These are phyloP conservation scores for Sarcophaga peregrina DNA, from an alignment of 1,140 invertebrate species.

Conservation along the genomic window DNA sequence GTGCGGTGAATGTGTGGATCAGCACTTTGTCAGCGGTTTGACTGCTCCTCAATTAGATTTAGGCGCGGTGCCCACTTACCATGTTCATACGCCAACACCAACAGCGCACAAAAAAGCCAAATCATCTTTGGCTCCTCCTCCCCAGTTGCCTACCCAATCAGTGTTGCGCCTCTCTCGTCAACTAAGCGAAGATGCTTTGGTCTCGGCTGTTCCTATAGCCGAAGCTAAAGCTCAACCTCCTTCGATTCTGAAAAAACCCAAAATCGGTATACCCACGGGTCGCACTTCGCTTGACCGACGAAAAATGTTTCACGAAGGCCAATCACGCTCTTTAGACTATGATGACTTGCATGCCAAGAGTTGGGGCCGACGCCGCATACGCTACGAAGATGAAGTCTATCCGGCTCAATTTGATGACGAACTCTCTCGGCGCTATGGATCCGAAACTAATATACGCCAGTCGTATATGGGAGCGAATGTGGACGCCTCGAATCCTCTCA, in stretches of 20 bases:
- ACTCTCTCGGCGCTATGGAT: constrained; percentile 58
- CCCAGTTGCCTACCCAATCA: constrained; percentile 59
- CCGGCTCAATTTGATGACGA: constrained; percentile 45
- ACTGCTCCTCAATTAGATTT: constrained; percentile 60
- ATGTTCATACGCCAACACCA: constrained; percentile 63
- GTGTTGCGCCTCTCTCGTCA: constrained; percentile 60
- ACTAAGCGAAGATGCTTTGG: constrained; percentile 60
- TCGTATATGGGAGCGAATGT: constrained; percentile 65
- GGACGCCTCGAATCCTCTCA: constrained; percentile 58
- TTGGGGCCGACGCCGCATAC: constrained; percentile 61
- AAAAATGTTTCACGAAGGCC: constrained; percentile 60
- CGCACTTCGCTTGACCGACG: constrained; percentile 52
- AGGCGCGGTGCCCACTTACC: constrained; percentile 61
- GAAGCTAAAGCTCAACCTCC: constrained; percentile 53
- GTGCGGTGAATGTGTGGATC: constrained; percentile 64
- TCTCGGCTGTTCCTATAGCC: constrained; percentile 60
- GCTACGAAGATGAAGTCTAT: constrained; percentile 62
- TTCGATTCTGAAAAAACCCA: constrained; percentile 63
- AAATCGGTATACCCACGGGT: constrained; percentile 47
- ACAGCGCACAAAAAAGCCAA: constrained; percentile 59
- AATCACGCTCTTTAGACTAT: constrained; percentile 63
- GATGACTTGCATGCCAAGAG: constrained; percentile 63
- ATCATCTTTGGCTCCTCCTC: constrained; percentile 54
- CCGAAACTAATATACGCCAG: constrained; percentile 63
- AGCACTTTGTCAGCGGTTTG: constrained; percentile 59